Percentiles rank a stretch among this genome's conserved stretches.
Evolutionary conservation across 2,113 vertebrate genomes (phyloP).

Genomic region (Ascaphus truei): DNA sequence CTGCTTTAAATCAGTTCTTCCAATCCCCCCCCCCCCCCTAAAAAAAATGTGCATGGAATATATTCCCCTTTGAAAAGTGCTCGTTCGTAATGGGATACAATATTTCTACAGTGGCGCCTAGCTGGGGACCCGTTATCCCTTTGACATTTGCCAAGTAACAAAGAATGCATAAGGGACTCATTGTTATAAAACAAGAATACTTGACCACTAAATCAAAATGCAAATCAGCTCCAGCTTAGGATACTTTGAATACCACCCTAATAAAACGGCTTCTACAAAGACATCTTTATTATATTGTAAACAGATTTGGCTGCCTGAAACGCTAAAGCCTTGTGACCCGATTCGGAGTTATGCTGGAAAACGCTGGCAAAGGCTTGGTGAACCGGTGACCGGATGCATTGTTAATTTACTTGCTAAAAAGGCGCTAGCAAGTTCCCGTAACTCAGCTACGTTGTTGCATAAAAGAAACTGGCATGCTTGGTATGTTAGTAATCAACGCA

Average conservation of each 20-base stretch:
- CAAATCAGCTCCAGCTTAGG: background rate
- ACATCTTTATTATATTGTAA: background rate
- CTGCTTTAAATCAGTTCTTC: no score
- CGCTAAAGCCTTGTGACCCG: background rate
- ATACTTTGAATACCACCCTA: conserved; percentile 7
- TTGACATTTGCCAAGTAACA: background rate
- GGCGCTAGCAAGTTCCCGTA: no score
- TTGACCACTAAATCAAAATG: background rate
- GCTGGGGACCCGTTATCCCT: background rate
- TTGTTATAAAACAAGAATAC: conserved; percentile 1
- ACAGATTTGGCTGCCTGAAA: background rate
- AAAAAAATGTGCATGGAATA: no score
- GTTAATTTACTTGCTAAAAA: no score
- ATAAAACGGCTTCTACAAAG: conserved; percentile 1
- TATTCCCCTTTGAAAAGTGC: no score
- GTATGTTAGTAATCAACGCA: no score
- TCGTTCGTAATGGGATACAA: no score
- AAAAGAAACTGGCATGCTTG: no score
- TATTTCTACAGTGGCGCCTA: background rate
- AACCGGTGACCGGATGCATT: background rate
- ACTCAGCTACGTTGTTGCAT: no score
- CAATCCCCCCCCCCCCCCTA: no score
- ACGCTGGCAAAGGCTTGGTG: background rate
- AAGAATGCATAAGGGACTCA: background rate
- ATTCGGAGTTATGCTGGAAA: background rate